A percentile compares a stretch with the other conserved stretches of the same genome.
phyloP scores from a whole-genome alignment of 2,888 invertebrate genomes.

The Trichogramma dendrolimi region DNA sequence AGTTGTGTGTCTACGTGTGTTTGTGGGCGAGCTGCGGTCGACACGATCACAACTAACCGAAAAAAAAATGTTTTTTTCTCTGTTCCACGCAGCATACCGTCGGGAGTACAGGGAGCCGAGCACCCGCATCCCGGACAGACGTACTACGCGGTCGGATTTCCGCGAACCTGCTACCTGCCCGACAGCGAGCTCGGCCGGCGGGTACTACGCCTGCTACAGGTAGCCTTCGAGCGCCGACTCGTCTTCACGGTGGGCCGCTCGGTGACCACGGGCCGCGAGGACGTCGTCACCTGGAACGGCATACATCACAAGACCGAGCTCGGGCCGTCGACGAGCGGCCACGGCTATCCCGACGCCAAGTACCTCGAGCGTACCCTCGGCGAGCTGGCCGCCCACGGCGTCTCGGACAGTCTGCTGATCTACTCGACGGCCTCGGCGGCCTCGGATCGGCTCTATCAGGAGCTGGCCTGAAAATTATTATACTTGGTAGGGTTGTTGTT shows the following conservation, averaged over 20 bases:
- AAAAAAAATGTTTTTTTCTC: not conserved
- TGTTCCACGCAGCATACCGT: constrained; percentile 64
- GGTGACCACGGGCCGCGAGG: constrained; percentile 83
- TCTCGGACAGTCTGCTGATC: constrained; percentile 47
- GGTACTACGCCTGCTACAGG: constrained; percentile 69
- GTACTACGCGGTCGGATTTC: constrained; percentile 87
- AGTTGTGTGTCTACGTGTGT: constrained; percentile 1
- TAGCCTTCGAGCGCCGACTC: constrained; percentile 78
- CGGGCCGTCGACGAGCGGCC: constrained; percentile 56
- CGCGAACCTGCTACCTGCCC: constrained; percentile 76
- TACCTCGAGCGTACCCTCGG: constrained; percentile 67
- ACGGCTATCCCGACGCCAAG: constrained; percentile 72
- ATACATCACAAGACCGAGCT: constrained; percentile 82
- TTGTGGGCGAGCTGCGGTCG: too few species aligned
- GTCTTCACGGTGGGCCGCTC: constrained; percentile 85
- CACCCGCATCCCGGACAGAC: constrained; percentile 79
- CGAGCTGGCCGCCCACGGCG: constrained; percentile 59
- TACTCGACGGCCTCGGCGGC: constrained; percentile 28
- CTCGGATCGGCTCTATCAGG: constrained; percentile 44
- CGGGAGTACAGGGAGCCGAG: constrained; percentile 75
- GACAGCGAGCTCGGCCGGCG: constrained; percentile 77
- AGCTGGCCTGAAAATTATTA: constrained; percentile 40
- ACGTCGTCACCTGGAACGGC: constrained; percentile 89
- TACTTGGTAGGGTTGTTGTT: not conserved
- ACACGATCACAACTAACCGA: too few species aligned